Conservation (phyloP, 2,113 vertebrate genomes). For the Anser cygnoides region DNA sequence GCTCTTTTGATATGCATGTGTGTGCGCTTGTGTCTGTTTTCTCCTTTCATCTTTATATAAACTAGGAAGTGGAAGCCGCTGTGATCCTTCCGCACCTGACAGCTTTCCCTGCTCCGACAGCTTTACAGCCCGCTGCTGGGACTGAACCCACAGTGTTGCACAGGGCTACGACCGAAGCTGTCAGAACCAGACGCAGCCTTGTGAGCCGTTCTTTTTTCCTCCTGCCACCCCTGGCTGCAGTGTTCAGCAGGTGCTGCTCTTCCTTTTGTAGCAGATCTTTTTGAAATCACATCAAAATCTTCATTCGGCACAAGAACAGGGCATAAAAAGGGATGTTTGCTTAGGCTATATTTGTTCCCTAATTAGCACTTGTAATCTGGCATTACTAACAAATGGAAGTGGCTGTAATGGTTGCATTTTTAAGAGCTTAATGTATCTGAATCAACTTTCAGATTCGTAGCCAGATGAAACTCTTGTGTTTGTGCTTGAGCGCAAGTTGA, state of each 20-base stretch:
- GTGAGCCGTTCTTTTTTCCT: neutral
- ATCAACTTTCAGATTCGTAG: neutral
- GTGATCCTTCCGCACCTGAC: conserved; percentile 31
- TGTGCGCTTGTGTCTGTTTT: neutral
- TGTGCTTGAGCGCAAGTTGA: neutral
- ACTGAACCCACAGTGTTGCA: neutral
- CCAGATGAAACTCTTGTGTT: neutral
- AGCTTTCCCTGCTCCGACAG: neutral
- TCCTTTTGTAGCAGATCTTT: neutral
- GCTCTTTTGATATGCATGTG: conserved; percentile 32
- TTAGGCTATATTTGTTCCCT: neutral
- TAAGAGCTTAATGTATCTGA: neutral
- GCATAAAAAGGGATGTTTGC: neutral
- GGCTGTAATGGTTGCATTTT: neutral
- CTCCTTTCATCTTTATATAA: conserved; percentile 29
- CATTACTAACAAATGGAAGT: neutral
- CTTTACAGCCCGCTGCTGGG: neutral
- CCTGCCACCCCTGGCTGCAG: neutral
- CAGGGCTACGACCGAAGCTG: neutral
- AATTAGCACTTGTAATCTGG: neutral
- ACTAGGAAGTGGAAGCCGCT: neutral
- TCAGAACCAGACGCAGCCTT: neutral
- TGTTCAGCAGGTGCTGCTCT: neutral
- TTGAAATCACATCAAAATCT: conserved; percentile 19
- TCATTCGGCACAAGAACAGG: neutral